Base-by-base conservation (phyloP, 2,888 invertebrate genomes). In the Charanyca ferruginea region DNA sequence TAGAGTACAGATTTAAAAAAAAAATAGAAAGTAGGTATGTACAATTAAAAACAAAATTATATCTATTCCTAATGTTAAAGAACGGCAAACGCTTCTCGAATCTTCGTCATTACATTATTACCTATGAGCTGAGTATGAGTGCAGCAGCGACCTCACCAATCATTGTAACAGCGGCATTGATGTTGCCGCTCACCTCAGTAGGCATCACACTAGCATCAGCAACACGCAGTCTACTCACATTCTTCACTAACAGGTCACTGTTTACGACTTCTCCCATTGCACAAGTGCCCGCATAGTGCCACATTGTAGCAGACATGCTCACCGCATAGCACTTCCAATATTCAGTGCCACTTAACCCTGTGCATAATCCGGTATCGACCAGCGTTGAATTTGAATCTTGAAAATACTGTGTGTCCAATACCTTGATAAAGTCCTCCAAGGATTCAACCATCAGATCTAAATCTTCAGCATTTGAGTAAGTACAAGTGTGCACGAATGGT, bases 361-460 rank as follows among this genome's bases (percentile, higher is more conserved):
- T 1, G 20, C 89, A 89, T 1, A 86, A 59, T 4, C 74, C 74
- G 0, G 85, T 44, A 61, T 88, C 80, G 0, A 85, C 63, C 13
- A 85, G 68, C 1, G 63, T 41, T 3, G 85, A 85, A 16, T 73
- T 65, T 0, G 83, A 63, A 11, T 60, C 67, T 47, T 16, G 66
- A 53, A 89, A 87, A 38, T 78, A 76, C 0, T 74, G 71, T 1
- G 85, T 86, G 6, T 87, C 73, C 0, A 79, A 44, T 0, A 91
- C 77, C 28, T 58, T 77, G 3, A 66, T n/a, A 32, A 79, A 89
- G 22, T 90, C 83, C 28, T 70, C 68, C 0, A 90, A 71, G 22
- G 64, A 79, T 2, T 61, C 11, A 0, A 66, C 77, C 61, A 85
- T 82, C 4, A 79, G 41, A 0, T 74, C 62, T 51, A 89, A 58